Evolutionary conservation across 2,113 vertebrate genomes (phyloP), one percentile per base, ranked within the genome.

Genomic region (Oreochromis niloticus): DNA sequence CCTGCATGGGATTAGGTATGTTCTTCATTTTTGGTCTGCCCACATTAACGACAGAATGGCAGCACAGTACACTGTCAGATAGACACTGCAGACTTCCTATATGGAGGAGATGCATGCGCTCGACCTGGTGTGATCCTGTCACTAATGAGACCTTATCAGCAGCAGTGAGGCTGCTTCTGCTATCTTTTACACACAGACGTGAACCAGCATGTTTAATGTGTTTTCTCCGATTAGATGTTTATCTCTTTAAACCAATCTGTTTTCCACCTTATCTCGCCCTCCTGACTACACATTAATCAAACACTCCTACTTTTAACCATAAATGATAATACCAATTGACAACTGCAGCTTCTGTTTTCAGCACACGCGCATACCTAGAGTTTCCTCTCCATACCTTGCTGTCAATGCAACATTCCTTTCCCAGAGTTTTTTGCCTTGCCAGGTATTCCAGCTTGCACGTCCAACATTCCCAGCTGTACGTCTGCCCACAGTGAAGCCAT

Each of bases 401-500:
- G 93, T 94, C 94, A 90, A 3, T 85, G 84, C 82, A 75, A 50
- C 86, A 94, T 95, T 96, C 90, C 85, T 88, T 68, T 88, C 92
- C 86, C 87, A 91, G 89, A 88, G 85, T 75, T 50, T 39, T 68
- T 84, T 19, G 86, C 85, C 68, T 83, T 87, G 85, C 91, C 90
- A 92, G 93, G 91, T 94, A 95, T 95, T 93, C 87, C 85, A 34
- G 86, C 83, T 82, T 83, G 80, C 88, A 84, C 12, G 79, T 91
- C 89, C 87, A 80, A 87, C 92, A 96, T 96, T 96, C 94, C 91
- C 91, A 95, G 95, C 93, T 96, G 95, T 92, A 91, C 16, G 83
- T 93, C 93, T 92, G 89, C 89, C 91, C 83, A 55, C 84, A 80
- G 59, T 84, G 89, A 94, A 94, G 93, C 91, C 94, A 95, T 93